phyloP scores from a whole-genome alignment of 1,140 invertebrate genomes.

The Cotesia vestalis region DNA sequence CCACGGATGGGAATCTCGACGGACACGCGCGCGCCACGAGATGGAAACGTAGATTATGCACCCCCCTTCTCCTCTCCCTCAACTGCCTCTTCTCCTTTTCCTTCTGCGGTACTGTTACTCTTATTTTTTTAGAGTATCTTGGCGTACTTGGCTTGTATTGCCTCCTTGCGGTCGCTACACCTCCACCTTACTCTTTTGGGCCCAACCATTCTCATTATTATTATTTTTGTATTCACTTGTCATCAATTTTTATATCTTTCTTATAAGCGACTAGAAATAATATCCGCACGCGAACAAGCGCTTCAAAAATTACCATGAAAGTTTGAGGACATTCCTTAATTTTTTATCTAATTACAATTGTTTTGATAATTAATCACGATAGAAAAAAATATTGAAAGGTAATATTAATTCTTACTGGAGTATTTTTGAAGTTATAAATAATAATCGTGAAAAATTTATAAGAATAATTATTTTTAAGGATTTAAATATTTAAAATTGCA shows the following conservation, averaged over 20 bases:
- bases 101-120: constrained; percentile 44
- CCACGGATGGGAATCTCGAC: constrained; percentile 59
- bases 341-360: no score
- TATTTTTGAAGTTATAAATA: no score
- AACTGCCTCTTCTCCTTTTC: constrained; percentile 41
- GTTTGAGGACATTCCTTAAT: no score
- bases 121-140: constrained; percentile 41
- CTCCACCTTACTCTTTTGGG: neutral
- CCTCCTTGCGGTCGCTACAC: neutral
- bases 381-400: no score
- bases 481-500: no score
- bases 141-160: constrained; percentile 9
- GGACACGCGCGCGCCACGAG: constrained; percentile 63
- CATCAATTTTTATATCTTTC: constrained; percentile 28
- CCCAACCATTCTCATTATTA: constrained; percentile 6
- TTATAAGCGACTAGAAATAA: neutral
- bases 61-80: constrained; percentile 30
- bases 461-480: no score
- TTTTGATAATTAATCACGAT: no score
- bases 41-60: constrained; percentile 61
- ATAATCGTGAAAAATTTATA: no score
- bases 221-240: constrained; percentile 25
- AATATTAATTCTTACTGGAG: no score
- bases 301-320: neutral
- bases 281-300: neutral